Conservation (phyloP, 2,113 vertebrate genomes). For the Salvelinus fontinalis region DNA sequence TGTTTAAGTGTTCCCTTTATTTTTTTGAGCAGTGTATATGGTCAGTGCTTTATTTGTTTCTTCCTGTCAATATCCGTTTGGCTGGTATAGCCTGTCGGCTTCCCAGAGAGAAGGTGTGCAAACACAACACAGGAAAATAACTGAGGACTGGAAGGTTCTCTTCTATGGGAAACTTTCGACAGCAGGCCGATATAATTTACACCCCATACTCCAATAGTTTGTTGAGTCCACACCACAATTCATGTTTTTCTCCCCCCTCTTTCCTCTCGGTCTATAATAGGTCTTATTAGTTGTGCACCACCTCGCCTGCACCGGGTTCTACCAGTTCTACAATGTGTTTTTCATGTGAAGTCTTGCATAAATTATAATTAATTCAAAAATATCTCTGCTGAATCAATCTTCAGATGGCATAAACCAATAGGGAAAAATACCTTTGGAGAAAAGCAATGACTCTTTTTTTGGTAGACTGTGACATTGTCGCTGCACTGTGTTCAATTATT, state of each 20-base stretch:
- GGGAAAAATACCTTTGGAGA: not conserved
- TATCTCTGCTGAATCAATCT: not conserved
- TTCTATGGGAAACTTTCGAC: not conserved
- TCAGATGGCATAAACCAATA: not conserved
- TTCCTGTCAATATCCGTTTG: slow-evolving; percentile 48
- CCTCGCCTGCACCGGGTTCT: not conserved
- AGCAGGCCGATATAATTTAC: slow-evolving; percentile 36
- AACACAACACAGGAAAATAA: slow-evolving; percentile 52
- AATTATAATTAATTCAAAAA: not conserved
- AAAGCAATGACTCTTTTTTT: not conserved
- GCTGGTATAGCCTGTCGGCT: slow-evolving; percentile 28
- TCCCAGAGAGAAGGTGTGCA: slow-evolving; percentile 35
- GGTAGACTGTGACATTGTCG: not conserved
- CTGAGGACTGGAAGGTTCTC: slow-evolving; percentile 31
- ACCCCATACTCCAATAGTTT: not conserved
- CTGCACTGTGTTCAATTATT: not conserved
- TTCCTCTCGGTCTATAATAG: not conserved
- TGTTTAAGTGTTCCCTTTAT: too few relatives aligned
- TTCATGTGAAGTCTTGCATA: not conserved
- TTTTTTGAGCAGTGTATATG: too few relatives aligned
- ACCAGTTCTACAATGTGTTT: not conserved
- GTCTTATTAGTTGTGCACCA: slow-evolving; percentile 2
- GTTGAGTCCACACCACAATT: too few relatives aligned
- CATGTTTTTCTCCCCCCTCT: too few relatives aligned
- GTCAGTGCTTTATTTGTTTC: slow-evolving; percentile 51